Base-by-base conservation (phyloP, 2,113 vertebrate genomes). In the Gasterosteus nipponicus region DNA sequence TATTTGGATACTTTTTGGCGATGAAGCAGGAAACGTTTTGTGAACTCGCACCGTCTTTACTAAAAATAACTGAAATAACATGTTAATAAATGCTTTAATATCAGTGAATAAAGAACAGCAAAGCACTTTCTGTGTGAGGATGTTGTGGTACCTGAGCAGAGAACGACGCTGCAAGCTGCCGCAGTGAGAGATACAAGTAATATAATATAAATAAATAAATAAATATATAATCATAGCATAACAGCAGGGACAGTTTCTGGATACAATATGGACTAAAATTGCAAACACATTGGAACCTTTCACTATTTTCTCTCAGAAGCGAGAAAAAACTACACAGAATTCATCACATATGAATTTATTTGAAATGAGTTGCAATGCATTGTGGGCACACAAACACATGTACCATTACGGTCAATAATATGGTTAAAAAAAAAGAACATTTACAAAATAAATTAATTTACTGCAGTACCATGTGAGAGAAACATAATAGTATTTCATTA, bases 401-500 rank as follows among this genome's bases (percentile, higher is more conserved):
- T 77, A 91, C 90, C 83, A 76, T 79, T 78, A 92, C 78, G 89
- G 87, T 89, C 78, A 84, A 87, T 84, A 84, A 80, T 49, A 90
- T 86, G 83, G 88, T 91, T 89, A 93, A 80, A 92, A 93, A 94
- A 92, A 38, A 58, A 2, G 33, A 85, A 87, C 88, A 88, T 88
- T 81, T 80, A 92, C 83, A 87, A 64, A 91, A 94, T 92, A 94
- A 93, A 92, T 94, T 93, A 92, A 90, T 90, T 75, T 64, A 89
- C 84, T 89, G 87, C 76, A 78, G 90, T 85, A 91, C 87, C 87
- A 89, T 86, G 62, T 77, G 80, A 91, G 83, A 90, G 56, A 57
- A 91, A 92, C 88, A 89, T 78, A 73, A 73, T 75, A 80, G 78
- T 62, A 86, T 74, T 83, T 84, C 88, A 88, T 92, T 92, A 80